Evolutionary conservation across 2,113 vertebrate species (phyloP).

Genomic region (Python bivittatus): DNA sequence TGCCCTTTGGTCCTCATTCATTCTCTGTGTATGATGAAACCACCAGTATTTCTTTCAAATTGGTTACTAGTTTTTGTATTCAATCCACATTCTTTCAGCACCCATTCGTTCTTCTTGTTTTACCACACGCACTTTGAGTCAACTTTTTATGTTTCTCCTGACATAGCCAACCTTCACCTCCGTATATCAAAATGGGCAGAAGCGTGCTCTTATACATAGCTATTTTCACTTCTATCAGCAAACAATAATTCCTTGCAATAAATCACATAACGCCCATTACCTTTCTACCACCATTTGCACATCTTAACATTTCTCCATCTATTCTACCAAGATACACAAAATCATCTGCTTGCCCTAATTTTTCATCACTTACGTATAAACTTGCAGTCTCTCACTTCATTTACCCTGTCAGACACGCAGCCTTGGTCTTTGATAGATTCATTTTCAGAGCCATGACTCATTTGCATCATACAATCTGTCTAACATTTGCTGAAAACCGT

Average conservation of each 20-base stretch:
- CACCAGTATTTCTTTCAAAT: background rate
- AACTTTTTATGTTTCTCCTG: background rate
- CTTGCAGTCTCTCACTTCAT: background rate
- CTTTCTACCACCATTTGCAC: background rate
- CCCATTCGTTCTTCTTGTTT: background rate
- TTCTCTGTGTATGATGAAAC: background rate
- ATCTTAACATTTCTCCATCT: background rate
- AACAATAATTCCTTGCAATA: background rate
- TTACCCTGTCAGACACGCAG: background rate
- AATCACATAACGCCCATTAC: background rate
- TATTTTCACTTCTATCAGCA: background rate
- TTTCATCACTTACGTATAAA: background rate
- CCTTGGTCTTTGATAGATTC: background rate
- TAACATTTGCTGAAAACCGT: background rate
- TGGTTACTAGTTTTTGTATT: background rate
- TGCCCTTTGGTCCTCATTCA: no score
- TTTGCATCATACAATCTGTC: background rate
- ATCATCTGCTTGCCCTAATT: background rate
- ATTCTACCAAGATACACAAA: background rate
- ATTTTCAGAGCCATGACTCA: background rate
- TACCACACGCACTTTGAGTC: background rate
- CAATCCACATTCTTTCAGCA: background rate
- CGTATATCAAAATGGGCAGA: background rate
- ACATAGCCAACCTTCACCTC: background rate
- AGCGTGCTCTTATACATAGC: background rate